phyloP scores from a whole-genome alignment of 2,888 invertebrate genomes.

The Pheosia tremula region DNA sequence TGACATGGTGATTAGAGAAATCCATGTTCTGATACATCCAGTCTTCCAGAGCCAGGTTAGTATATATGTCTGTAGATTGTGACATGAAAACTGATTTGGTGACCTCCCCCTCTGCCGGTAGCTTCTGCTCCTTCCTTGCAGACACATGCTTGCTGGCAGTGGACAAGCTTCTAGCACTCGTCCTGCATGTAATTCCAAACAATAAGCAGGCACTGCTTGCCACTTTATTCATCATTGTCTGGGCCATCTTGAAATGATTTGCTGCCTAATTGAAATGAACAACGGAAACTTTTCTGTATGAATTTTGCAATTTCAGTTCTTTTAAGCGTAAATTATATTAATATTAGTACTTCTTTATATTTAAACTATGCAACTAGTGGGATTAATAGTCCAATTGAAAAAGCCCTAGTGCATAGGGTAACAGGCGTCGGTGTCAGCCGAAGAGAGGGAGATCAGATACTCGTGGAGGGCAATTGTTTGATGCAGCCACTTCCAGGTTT shows the following conservation, averaged over 20 bases:
- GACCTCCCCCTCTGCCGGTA: constrained; percentile 80
- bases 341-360: constrained; percentile 40
- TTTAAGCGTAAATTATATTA: constrained; percentile 63
- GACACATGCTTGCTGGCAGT: constrained; percentile 54
- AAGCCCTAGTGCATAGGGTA: constrained; percentile 59
- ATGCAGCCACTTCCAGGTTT: constrained; percentile 98
- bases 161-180: constrained; percentile 63
- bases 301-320: constrained; percentile 59
- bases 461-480: constrained; percentile 95
- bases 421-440: constrained; percentile 88
- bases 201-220: constrained; percentile 68
- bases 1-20: constrained; percentile 91
- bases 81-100: constrained; percentile 96
- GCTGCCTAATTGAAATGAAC: constrained; percentile 32
- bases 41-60: constrained; percentile 97
- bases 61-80: constrained; percentile 94
- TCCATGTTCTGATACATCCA: constrained; percentile 96
- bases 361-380: constrained; percentile 47
- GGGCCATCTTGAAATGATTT: constrained; percentile 70
- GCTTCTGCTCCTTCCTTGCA: constrained; percentile 56
- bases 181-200: constrained; percentile 69
- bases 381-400: constrained; percentile 52
- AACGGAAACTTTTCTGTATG: constrained; percentile 82
- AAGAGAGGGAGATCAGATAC: constrained; percentile 91
- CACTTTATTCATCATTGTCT: constrained; percentile 75